phyloP scores from a whole-genome alignment of 2,113 vertebrate genomes.

The Carassius gibelio region DNA sequence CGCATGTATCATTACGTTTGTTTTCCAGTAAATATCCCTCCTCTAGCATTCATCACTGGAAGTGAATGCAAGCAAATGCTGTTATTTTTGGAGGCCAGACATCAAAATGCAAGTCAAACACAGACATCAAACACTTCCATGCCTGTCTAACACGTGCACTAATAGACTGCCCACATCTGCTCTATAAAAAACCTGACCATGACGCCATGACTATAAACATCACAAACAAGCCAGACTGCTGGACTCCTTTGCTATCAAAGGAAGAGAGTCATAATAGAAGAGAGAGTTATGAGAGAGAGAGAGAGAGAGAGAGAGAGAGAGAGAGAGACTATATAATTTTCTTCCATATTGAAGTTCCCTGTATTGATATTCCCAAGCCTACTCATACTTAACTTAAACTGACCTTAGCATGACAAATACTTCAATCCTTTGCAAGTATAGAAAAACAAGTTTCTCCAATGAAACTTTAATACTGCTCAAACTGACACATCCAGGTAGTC shows the following conservation, averaged over 20 bases:
- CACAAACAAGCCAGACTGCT: conserved; percentile 36
- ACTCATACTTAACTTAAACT: background rate
- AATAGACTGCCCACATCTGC: conserved; percentile 46
- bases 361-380: conserved; percentile 3
- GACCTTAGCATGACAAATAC: background rate
- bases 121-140: conserved; percentile 43
- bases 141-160: conserved; percentile 36
- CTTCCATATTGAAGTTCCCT: background rate
- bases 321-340: background rate
- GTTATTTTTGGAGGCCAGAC: conserved; percentile 50
- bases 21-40: conserved; percentile 42
- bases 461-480: background rate
- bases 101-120: conserved; percentile 37
- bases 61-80: conserved; percentile 43
- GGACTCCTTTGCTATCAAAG: conserved; percentile 1
- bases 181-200: conserved; percentile 46
- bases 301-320: no score
- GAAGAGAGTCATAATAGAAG: background rate
- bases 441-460: background rate
- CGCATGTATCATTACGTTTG: conserved; percentile 34
- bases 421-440: background rate
- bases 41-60: conserved; percentile 37
- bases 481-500: background rate
- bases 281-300: background rate
- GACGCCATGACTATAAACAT: conserved; percentile 47